These are phyloP conservation scores for Nasua narica DNA, from an alignment of 2,797 vertebrate genomes.

Conservation along the genomic window DNA sequence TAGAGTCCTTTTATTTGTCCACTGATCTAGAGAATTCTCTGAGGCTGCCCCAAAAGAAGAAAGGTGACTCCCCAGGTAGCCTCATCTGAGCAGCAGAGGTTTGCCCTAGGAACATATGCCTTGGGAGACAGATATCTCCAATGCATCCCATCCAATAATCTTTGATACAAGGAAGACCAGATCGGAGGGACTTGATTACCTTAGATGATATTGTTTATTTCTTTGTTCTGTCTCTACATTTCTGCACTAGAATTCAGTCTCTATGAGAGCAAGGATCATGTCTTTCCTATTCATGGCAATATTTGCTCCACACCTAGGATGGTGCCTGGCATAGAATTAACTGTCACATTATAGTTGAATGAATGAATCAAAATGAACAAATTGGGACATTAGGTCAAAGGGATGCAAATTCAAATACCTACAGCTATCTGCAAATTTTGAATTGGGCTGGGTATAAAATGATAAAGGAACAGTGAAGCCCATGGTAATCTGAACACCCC, in stretches of 20 bases:
- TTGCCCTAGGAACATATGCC: neutral
- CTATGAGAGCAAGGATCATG: neutral
- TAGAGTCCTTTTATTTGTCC: neutral
- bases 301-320: neutral
- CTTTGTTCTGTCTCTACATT: neutral
- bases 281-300: neutral
- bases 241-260: neutral
- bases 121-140: neutral
- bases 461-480: rapidly evolving
- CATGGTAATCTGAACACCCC: neutral
- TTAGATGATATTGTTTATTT: neutral
- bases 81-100: neutral
- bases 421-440: neutral
- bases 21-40: neutral
- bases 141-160: neutral
- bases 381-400: neutral
- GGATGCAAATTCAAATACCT: neutral
- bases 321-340: neutral
- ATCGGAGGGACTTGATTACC: neutral
- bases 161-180: neutral
- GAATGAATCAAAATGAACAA: neutral
- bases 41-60: neutral
- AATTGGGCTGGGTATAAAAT: neutral
- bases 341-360: neutral
- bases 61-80: too few species aligned